A percentile compares a stretch with the other conserved stretches of the same genome.
phyloP scores from a whole-genome alignment of 2,797 vertebrate genomes.

The Aeoliscus strigatus region DNA sequence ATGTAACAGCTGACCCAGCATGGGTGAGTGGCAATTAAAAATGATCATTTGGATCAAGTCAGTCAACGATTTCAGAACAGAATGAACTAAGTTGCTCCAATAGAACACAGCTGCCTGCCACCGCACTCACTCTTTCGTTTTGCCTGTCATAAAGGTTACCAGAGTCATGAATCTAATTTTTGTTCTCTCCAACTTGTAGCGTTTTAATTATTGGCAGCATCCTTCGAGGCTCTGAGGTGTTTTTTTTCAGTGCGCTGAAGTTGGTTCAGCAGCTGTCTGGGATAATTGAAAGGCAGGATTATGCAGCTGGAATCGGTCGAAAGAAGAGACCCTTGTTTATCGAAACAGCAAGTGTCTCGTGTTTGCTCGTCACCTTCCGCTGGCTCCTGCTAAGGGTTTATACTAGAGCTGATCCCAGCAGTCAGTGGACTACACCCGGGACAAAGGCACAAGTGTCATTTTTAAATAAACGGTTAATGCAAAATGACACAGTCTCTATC shows the following conservation, averaged over 20 bases:
- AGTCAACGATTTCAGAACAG: conserved; percentile 38
- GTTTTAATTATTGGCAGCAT: conserved; percentile 61
- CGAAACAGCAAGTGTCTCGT: not conserved
- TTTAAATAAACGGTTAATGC: too few relatives aligned
- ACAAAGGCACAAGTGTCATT: too few relatives aligned
- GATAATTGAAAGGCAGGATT: conserved; percentile 56
- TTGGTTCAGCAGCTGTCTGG: conserved; percentile 44
- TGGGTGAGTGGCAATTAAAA: conserved; percentile 51
- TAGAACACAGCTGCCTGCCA: conserved; percentile 43
- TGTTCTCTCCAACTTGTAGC: conserved; percentile 32
- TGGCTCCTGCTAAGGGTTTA: too few relatives aligned
- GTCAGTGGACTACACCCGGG: too few relatives aligned
- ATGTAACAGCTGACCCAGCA: conserved; percentile 67
- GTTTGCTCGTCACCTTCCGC: too few relatives aligned
- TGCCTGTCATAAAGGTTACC: conserved; percentile 45
- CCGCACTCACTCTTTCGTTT: conserved; percentile 38
- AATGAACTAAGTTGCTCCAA: conserved; percentile 22
- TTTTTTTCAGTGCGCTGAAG: conserved; percentile 45
- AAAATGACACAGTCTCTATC: too few relatives aligned
- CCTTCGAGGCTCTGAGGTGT: conserved; percentile 41
- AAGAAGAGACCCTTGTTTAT: conserved; percentile 14
- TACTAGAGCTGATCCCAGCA: too few relatives aligned
- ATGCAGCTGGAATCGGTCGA: conserved; percentile 43
- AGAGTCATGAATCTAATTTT: conserved; percentile 47
- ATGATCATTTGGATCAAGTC: conserved; percentile 56